A percentile compares a stretch with the other conserved stretches of the same genome.
phyloP scores from a whole-genome alignment of 2,797 vertebrate genomes.

The Malacoraja senta region DNA sequence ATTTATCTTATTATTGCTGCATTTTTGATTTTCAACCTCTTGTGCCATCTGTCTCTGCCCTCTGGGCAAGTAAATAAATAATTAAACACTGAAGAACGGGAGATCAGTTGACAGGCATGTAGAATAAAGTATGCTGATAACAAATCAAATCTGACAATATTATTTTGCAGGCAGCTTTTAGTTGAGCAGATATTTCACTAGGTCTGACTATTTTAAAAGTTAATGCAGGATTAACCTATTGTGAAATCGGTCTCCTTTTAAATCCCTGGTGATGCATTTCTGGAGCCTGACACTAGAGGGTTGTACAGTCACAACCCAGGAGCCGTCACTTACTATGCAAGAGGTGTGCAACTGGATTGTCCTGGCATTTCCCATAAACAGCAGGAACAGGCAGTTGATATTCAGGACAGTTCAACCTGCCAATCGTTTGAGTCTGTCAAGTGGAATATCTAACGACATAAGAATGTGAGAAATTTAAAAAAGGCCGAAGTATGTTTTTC shows the following conservation, averaged over 20 bases:
- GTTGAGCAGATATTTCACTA: not conserved
- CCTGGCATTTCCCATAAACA: not conserved
- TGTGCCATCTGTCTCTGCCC: not conserved
- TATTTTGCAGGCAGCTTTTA: not conserved
- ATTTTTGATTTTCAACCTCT: conserved; percentile 18
- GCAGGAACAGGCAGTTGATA: not conserved
- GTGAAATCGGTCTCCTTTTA: not conserved
- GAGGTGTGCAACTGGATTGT: not conserved
- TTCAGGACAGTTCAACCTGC: not conserved
- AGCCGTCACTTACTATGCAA: not conserved
- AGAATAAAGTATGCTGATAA: not conserved
- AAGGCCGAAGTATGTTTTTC: too few relatives aligned
- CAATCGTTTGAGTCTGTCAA: not conserved
- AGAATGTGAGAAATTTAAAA: too few relatives aligned
- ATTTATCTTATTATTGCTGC: not conserved
- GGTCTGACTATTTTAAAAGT: not conserved
- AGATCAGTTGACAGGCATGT: conserved; percentile 7
- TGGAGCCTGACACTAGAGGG: not conserved
- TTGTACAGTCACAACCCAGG: not conserved
- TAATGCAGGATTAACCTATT: not conserved
- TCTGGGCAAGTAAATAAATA: conserved; percentile 29
- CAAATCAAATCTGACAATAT: not conserved
- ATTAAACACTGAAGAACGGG: conserved; percentile 2
- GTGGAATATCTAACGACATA: too few relatives aligned
- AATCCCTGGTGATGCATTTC: not conserved